These are phyloP conservation scores for Villa cingulata DNA, from an alignment of 2,888 invertebrate species.

Conservation along the genomic window DNA sequence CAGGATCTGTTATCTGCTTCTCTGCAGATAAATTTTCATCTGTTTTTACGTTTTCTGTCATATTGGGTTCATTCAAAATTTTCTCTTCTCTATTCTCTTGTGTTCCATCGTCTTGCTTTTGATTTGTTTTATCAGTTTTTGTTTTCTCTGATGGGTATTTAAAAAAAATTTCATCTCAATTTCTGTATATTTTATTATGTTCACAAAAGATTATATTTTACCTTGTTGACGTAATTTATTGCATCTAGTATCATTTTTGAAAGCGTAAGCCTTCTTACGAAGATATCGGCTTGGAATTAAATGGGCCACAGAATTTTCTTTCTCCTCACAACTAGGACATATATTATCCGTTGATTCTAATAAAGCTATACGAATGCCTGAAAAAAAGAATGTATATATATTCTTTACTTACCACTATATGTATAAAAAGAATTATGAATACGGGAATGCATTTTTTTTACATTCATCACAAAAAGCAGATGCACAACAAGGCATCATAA, in stretches of 20 bases:
- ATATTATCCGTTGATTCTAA: slow-evolving; percentile 89
- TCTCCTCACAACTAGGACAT: slow-evolving; percentile 88
- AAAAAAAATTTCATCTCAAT: neutral
- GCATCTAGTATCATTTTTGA: slow-evolving; percentile 85
- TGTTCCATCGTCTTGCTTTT: neutral
- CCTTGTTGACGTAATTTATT: slow-evolving; percentile 37
- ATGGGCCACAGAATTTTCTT: slow-evolving; percentile 82
- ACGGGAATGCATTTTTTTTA: slow-evolving; percentile 36
- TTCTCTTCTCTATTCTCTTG: neutral
- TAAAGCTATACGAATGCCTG: slow-evolving; percentile 75
- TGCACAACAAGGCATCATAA: slow-evolving; percentile 96
- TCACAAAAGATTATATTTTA: neutral
- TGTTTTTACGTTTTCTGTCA: neutral
- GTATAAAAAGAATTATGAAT: neutral
- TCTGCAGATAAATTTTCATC: neutral
- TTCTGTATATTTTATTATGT: neutral
- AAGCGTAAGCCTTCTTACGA: slow-evolving; percentile 75
- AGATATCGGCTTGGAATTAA: slow-evolving; percentile 87
- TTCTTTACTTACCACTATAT: neutral
- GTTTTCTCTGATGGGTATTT: slow-evolving; percentile 2
- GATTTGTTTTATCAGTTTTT: neutral
- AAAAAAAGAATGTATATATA: slow-evolving; percentile 6
- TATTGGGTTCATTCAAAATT: neutral
- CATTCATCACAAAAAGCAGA: slow-evolving; percentile 98
- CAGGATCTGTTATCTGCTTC: slow-evolving; percentile 3